Evolutionary conservation across 2,888 invertebrate species (phyloP).

Genomic region (Serripes groenlandicus): DNA sequence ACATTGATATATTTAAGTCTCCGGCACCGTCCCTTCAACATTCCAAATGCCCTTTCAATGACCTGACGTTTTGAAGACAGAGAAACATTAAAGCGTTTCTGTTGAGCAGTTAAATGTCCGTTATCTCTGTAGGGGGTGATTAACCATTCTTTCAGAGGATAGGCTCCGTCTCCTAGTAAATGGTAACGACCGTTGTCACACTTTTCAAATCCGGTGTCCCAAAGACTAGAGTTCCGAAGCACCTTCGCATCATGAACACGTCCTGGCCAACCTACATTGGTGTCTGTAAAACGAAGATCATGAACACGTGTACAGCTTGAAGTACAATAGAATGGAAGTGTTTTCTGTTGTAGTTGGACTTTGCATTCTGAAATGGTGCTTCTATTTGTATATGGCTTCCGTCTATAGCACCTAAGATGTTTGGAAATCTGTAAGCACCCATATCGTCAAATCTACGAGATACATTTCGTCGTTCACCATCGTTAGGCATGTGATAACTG

Average conservation of each 20-base stretch:
- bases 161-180: slow-evolving; percentile 56
- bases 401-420: slow-evolving; percentile 53
- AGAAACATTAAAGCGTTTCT: slow-evolving; percentile 43
- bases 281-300: slow-evolving; percentile 39
- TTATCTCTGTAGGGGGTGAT: slow-evolving; percentile 62
- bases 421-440: slow-evolving; percentile 48
- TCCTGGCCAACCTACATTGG: slow-evolving; percentile 63
- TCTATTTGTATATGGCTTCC: slow-evolving; percentile 51
- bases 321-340: slow-evolving; percentile 41
- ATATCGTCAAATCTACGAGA: slow-evolving; percentile 46
- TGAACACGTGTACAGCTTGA: too few relatives aligned
- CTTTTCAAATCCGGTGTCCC: slow-evolving; percentile 43
- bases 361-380: slow-evolving; percentile 34
- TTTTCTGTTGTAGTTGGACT: slow-evolving; percentile 54
- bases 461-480: slow-evolving; percentile 30
- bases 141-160: slow-evolving; percentile 50
- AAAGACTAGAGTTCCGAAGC: slow-evolving; percentile 48
- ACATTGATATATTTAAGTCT: slow-evolving; percentile 17
- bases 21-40: slow-evolving; percentile 54
- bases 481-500: slow-evolving; percentile 46
- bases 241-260: slow-evolving; percentile 62
- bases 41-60: slow-evolving; percentile 50
- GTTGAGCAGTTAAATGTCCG: slow-evolving; percentile 47
- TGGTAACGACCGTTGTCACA: slow-evolving; percentile 43
- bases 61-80: slow-evolving; percentile 42